phyloP scores from a whole-genome alignment of 2,797 vertebrate species.

The Fistularia tabacaria region DNA sequence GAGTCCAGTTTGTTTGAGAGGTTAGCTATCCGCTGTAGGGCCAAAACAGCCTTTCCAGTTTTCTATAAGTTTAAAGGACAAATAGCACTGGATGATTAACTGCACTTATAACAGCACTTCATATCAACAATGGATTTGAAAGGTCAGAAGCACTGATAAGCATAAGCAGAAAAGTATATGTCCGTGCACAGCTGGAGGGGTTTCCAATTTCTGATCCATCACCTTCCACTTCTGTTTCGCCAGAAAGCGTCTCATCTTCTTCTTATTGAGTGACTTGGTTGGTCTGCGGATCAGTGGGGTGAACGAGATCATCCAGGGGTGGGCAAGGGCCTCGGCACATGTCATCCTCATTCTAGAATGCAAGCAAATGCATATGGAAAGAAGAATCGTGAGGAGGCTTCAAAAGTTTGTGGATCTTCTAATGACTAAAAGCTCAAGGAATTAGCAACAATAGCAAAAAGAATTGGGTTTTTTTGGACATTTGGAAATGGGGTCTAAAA shows the following conservation, averaged over 20 bases:
- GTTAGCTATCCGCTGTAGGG: conserved; percentile 80
- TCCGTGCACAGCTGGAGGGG: no score
- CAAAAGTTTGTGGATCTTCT: no score
- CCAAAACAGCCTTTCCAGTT: conserved; percentile 84
- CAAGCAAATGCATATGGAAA: background rate
- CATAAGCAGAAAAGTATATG: no score
- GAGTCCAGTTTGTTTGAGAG: conserved; percentile 70
- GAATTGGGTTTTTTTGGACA: no score
- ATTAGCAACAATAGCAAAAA: no score
- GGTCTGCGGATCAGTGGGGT: conserved; percentile 49
- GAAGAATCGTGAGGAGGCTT: background rate
- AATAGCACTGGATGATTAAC: conserved; percentile 36
- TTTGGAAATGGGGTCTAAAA: no score
- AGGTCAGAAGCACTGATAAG: no score
- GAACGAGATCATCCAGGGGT: conserved; percentile 81
- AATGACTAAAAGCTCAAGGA: no score
- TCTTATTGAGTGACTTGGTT: conserved; percentile 76
- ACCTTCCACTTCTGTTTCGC: conserved; percentile 85
- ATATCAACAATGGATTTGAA: conserved; percentile 8
- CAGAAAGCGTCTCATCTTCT: conserved; percentile 81
- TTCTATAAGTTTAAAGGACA: conserved; percentile 65
- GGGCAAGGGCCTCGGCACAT: conserved; percentile 72
- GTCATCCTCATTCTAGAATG: conserved; percentile 72
- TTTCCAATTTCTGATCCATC: background rate
- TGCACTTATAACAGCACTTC: conserved; percentile 13